Base-by-base conservation (phyloP, 2,113 vertebrate species). In the Bujurquina vittata region DNA sequence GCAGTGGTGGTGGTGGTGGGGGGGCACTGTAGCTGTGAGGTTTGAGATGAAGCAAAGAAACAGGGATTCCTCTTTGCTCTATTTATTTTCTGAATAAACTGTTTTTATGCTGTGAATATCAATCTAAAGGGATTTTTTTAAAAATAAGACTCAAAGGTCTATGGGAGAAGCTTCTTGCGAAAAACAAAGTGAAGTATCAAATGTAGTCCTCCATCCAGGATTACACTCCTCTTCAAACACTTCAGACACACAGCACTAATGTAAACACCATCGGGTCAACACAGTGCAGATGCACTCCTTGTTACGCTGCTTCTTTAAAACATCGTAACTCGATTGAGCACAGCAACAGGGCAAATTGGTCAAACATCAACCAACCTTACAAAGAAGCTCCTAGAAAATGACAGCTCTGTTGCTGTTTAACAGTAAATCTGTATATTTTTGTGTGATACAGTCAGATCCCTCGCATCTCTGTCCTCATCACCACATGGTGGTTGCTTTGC, bases 51-150 rank as follows among this genome's bases (percentile, higher is more conserved):
- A 62, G 61, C 67, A 14, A 40, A 84, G 76, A 77, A 52, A 58
- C 55, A 87, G 74, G 73, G 72, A 89, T 89, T 81, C 69, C 76
- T 86, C 79, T 89, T 83, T 83, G 79, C 81, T 85, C 55, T 87
- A 79, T 93, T 92, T 93, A 90, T 92, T 91, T 89, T 90, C 11
- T 23, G 85, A 87, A 87, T 93, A 85, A 94, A 90, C 79, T 56
- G 78, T 86, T 90, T 89, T 88, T 75, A 85, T 56, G 74, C 57
- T 56, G 56, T 57, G 62, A 86, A 84, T 33, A 85, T 88, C 65
- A 87, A 85, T 88, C 75, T 83, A 58, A 90, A 84, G 86, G n/a
- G 67, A 59, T 40, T 83, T 92, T 90, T 83, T 69, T n/a, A 33
- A 33, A 33, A 33, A 72, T 75, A 79, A 91, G 75, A 81, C 84